Percentiles rank a stretch among this genome's conserved stretches.
Conservation (phyloP, 1,140 invertebrate species). For the Pogonomyrmex barbatus region DNA sequence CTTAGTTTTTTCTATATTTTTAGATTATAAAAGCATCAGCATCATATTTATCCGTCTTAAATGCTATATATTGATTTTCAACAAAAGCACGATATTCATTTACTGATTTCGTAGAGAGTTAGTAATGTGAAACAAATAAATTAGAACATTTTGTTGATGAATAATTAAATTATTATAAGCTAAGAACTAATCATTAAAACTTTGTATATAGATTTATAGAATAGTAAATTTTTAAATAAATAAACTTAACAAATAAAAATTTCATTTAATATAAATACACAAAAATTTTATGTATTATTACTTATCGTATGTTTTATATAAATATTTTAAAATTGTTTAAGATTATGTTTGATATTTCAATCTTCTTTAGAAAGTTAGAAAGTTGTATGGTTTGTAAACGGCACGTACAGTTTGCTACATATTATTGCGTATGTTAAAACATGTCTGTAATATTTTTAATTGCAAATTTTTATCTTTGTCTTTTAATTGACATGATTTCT, state of each 20-base stretch:
- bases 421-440: background rate
- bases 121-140: background rate
- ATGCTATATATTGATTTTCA: slow-evolving; percentile 47
- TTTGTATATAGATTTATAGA: background rate
- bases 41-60: slow-evolving; percentile 49
- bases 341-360: no score
- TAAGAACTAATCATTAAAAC: background rate
- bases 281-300: background rate
- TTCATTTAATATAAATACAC: background rate
- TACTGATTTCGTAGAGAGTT: background rate
- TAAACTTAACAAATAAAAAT: background rate
- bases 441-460: no score
- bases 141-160: background rate
- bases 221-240: background rate
- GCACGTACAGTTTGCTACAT: background rate
- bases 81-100: background rate
- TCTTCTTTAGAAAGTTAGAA: background rate
- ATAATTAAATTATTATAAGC: background rate
- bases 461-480: no score
- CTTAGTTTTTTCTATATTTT: no score
- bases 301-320: background rate
- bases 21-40: no score
- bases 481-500: no score
- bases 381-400: no score
- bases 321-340: no score